phyloP scores from a whole-genome alignment of 2,888 invertebrate species.

The Andrena trimmerana region DNA sequence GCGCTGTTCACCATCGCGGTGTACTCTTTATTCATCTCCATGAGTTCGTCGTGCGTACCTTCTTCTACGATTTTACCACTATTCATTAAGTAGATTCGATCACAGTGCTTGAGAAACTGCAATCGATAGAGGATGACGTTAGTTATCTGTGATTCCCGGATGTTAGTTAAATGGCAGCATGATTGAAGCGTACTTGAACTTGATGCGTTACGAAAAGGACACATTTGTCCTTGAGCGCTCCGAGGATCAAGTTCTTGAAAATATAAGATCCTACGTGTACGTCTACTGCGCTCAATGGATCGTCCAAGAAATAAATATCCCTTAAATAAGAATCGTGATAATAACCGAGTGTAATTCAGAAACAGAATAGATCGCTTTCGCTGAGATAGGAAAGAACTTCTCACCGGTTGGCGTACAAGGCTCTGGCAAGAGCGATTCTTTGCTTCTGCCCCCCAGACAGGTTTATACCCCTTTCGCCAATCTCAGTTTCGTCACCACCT shows the following conservation, averaged over 20 bases:
- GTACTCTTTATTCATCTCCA: slow-evolving; percentile 82
- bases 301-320: slow-evolving; percentile 87
- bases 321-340: slow-evolving; percentile 72
- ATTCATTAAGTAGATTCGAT: slow-evolving; percentile 87
- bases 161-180: neutral
- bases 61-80: slow-evolving; percentile 86
- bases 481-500: slow-evolving; percentile 87
- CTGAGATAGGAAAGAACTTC: neutral
- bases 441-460: slow-evolving; percentile 87
- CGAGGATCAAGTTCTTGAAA: slow-evolving; percentile 86
- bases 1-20: slow-evolving; percentile 68
- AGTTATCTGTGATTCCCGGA: neutral
- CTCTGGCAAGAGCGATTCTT: slow-evolving; percentile 87
- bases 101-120: slow-evolving; percentile 87
- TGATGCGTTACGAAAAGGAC: slow-evolving; percentile 88
- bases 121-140: slow-evolving; percentile 40
- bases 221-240: slow-evolving; percentile 86
- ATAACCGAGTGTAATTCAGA: slow-evolving; percentile 2
- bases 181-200: slow-evolving; percentile 84
- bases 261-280: slow-evolving; percentile 86
- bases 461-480: slow-evolving; percentile 87
- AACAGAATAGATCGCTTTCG: neutral
- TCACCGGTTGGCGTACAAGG: slow-evolving; percentile 86
- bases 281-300: slow-evolving; percentile 87
- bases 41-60: slow-evolving; percentile 86